Evolutionary conservation across 1,140 invertebrate genomes (phyloP), one percentile per base, ranked within the genome.

Genomic region (Hypothenemus hampei): DNA sequence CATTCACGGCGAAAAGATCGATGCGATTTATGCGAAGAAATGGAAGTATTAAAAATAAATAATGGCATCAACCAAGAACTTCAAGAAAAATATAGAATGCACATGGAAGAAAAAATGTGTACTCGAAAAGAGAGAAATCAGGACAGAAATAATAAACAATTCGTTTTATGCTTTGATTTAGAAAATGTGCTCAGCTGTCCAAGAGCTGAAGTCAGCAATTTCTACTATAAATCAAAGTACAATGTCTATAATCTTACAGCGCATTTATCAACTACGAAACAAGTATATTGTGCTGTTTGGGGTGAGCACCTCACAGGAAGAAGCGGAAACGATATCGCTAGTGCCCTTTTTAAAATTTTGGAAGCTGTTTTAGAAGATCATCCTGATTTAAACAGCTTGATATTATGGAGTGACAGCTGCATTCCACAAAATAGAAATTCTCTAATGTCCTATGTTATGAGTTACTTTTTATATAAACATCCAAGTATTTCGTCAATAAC

Each of bases 391-490:
- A 58, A 36, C n/a, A 31, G 59, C 24, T 39, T 62, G 33, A 54
- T 60, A 36, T 19, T 61, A n/a, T 66, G 65, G 61, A 64, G 57
- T 40, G 61, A 67, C 46, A 62, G 44, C 35, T 68, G 65, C 46
- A 55, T 65, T 16, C 60, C 63, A 3, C 61, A 64, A 61, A 68
- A 65, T 58, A 51, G 35, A 40, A 68, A 66, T 48, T 64, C 57
- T 15, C 36, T 65, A 13, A 61, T 68, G 18, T 52, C 57, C 8
- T 56, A 40, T 44, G 60, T 59, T n/a, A 35, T 65, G 8, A 8
- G 39, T 15, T n/a, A 58, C 40, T 60, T 67, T 43, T 37, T 64
- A 40, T 37, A 47, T 37, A 36, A 47, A 4, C 23, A 65, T 40
- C 29, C 50, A 22, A 19, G 54, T 26, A 36, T 68, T 11, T 3